Conservation (phyloP, 2,113 vertebrate species). For the Myrmecophaga tridactyla region DNA sequence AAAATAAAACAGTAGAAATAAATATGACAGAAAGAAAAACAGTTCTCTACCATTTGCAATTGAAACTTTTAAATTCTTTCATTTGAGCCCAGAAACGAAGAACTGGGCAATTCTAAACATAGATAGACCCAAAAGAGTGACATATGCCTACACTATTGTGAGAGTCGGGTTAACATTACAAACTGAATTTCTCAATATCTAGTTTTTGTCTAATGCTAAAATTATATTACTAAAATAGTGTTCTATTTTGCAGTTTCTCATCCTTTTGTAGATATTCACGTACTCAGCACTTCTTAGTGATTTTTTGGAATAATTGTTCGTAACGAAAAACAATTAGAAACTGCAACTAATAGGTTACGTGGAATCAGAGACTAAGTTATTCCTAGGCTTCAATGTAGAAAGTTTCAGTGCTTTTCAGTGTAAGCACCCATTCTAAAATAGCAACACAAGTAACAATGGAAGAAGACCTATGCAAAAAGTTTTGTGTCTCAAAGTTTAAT, state of each 20-base stretch:
- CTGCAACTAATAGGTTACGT: background rate
- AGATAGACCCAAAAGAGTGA: background rate
- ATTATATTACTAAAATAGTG: background rate
- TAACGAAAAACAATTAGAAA: background rate
- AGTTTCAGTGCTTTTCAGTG: background rate
- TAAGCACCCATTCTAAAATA: background rate
- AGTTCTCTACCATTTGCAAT: background rate
- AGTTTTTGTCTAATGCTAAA: background rate
- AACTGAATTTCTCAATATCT: background rate
- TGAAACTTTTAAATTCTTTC: background rate
- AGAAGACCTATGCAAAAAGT: background rate
- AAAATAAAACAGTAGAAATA: background rate
- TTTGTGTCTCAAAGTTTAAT: background rate
- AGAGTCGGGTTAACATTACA: background rate
- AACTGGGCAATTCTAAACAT: background rate
- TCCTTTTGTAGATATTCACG: background rate
- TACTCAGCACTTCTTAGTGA: background rate
- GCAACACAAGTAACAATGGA: background rate
- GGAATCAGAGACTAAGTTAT: background rate
- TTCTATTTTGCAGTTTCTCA: background rate
- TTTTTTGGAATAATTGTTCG: background rate
- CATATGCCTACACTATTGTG: background rate
- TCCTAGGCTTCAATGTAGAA: background rate
- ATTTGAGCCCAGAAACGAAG: background rate
- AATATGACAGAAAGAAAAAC: background rate